Conservation (phyloP, 1,140 invertebrate species). For the Alviniconcha marisindica region DNA sequence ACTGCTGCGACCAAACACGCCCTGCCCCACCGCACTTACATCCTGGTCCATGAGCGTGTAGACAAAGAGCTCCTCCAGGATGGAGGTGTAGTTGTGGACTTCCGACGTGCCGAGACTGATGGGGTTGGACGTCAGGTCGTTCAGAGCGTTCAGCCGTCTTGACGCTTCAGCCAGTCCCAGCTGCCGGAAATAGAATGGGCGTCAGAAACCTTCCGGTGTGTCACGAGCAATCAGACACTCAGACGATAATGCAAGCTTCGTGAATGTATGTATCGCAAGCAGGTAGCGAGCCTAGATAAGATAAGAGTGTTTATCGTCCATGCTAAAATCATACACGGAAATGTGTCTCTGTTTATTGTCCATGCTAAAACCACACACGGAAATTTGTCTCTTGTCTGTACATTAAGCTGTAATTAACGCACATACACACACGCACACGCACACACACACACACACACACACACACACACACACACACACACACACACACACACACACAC, state of each 20-base stretch:
- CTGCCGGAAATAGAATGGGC: conserved; percentile 43
- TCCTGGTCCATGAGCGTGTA: conserved; percentile 50
- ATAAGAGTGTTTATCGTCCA: too few species aligned
- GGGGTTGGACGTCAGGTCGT: conserved; percentile 49
- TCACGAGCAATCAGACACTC: too few species aligned
- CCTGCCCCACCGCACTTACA: conserved; percentile 34
- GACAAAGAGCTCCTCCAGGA: conserved; percentile 51
- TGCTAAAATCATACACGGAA: too few species aligned
- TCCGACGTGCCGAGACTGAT: conserved; percentile 46
- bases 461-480: conserved; percentile 13
- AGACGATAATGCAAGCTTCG: not conserved
- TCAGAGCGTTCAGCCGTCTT: conserved; percentile 40
- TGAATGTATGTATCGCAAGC: not conserved
- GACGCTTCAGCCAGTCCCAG: conserved; percentile 45
- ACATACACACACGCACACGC: conserved; percentile 2
- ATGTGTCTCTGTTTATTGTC: too few species aligned
- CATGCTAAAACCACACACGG: too few species aligned
- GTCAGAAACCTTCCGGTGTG: too few species aligned
- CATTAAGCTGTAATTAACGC: not conserved
- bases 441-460: conserved; percentile 26
- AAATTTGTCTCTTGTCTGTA: too few species aligned
- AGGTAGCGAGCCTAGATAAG: not conserved
- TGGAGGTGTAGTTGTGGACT: conserved; percentile 51
- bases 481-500: not conserved
- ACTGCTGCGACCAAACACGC: too few species aligned